These are phyloP conservation scores for Spea bombifrons DNA, from an alignment of 2,113 vertebrate genomes.

Conservation along the genomic window DNA sequence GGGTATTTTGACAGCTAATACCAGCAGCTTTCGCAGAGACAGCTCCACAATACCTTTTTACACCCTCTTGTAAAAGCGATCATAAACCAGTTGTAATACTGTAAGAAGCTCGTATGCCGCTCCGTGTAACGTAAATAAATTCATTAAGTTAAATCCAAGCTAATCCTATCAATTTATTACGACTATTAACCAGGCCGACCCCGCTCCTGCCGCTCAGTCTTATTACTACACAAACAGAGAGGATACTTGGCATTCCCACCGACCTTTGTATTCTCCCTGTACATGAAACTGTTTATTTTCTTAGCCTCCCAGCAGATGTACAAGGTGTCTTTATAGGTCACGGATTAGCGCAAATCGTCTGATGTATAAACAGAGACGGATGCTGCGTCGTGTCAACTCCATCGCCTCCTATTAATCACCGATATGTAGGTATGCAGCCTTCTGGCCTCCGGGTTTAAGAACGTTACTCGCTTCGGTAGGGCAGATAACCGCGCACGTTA, in stretches of 20 bases:
- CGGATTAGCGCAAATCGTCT: slow-evolving; percentile 50
- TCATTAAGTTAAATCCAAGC: neutral
- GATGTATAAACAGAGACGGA: slow-evolving; percentile 56
- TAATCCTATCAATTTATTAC: neutral
- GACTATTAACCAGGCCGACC: neutral
- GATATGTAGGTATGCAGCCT: neutral
- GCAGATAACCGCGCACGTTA: too few species aligned
- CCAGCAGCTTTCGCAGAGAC: neutral
- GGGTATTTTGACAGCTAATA: neutral
- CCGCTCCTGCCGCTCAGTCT: neutral
- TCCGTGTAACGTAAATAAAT: neutral
- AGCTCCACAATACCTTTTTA: neutral
- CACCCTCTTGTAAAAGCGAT: neutral
- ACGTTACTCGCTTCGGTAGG: neutral
- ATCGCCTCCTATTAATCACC: neutral
- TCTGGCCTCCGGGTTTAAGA: neutral
- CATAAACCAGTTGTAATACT: neutral
- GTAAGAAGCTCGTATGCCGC: neutral
- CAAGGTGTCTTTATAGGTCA: slow-evolving; percentile 51
- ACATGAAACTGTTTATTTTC: slow-evolving; percentile 47
- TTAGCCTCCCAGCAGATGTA: slow-evolving; percentile 43
- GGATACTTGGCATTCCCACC: slow-evolving; percentile 21
- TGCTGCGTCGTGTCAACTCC: slow-evolving; percentile 42
- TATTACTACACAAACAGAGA: slow-evolving; percentile 22
- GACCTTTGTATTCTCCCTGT: slow-evolving; percentile 15